Percentiles rank a stretch among this genome's conserved stretches.
phyloP scores from a whole-genome alignment of 2,888 invertebrate species.

The Fabriciana adippe region DNA sequence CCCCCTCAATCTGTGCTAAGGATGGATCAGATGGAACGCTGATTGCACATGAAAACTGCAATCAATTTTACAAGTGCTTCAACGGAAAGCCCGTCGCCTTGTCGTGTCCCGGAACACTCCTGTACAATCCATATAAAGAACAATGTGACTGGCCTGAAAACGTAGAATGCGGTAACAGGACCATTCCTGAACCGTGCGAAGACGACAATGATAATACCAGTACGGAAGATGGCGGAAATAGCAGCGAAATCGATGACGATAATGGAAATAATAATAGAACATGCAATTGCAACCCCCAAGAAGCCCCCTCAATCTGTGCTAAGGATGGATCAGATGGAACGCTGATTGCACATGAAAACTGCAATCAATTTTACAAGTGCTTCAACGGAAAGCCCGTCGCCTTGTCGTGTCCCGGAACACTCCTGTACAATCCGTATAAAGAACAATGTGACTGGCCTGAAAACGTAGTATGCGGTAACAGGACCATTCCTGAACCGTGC shows the following conservation, averaged over 20 bases:
- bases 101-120: conserved; percentile 44
- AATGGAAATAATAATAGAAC: conserved; percentile 38
- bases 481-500: conserved; percentile 33
- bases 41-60: conserved; percentile 46
- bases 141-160: conserved; percentile 51
- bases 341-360: conserved; percentile 43
- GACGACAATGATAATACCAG: conserved; percentile 23
- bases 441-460: conserved; percentile 51
- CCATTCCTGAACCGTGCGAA: conserved; percentile 29
- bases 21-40: conserved; percentile 42
- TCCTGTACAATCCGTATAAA: conserved; percentile 48
- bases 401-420: conserved; percentile 42
- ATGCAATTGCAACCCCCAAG: conserved; percentile 46
- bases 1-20: conserved; percentile 44
- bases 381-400: conserved; percentile 44
- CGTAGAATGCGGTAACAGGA: conserved; percentile 47
- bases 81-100: conserved; percentile 44
- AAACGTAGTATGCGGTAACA: conserved; percentile 47
- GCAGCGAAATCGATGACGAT: conserved; percentile 10
- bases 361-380: conserved; percentile 54
- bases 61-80: conserved; percentile 52
- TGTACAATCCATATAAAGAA: conserved; percentile 47
- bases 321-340: conserved; percentile 42
- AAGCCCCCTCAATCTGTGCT: conserved; percentile 46
- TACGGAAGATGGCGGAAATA: conserved; percentile 14